These are phyloP conservation scores for Disparrhopalites patrizii DNA, from an alignment of 2,888 invertebrate genomes.

Conservation along the genomic window DNA sequence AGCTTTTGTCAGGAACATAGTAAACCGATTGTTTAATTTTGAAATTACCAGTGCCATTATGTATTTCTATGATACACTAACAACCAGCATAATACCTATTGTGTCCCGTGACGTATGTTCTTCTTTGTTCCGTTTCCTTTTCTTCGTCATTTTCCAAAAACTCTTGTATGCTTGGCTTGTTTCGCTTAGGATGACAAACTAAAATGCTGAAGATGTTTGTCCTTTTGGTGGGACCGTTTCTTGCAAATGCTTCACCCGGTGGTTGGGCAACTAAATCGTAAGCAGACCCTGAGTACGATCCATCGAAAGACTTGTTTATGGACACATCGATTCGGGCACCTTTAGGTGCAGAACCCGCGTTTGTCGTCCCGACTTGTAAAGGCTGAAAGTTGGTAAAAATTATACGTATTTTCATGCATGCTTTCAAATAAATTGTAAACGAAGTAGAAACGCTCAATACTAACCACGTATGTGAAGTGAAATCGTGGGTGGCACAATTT, in stretches of 20 bases:
- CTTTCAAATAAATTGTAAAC: constrained; percentile 8
- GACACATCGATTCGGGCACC: constrained; percentile 91
- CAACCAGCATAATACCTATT: constrained; percentile 60
- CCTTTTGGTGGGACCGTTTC: constrained; percentile 67
- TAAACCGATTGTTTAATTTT: background rate
- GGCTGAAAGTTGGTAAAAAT: background rate
- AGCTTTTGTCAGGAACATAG: background rate
- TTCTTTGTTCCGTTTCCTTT: constrained; percentile 65
- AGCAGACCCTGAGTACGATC: constrained; percentile 89
- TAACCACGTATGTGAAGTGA: constrained; percentile 83
- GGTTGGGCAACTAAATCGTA: constrained; percentile 77
- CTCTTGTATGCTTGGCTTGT: constrained; percentile 62
- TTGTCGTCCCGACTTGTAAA: constrained; percentile 51
- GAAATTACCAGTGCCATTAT: background rate
- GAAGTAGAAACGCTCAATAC: constrained; percentile 50
- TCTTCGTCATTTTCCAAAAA: constrained; percentile 78
- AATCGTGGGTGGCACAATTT: constrained; percentile 91
- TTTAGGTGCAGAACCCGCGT: too few species aligned
- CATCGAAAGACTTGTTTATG: constrained; percentile 91
- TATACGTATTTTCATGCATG: background rate
- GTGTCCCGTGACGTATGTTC: constrained; percentile 85
- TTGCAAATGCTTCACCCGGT: constrained; percentile 66
- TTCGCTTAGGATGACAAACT: constrained; percentile 65
- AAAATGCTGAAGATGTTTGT: constrained; percentile 73
- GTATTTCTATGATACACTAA: background rate